Base-by-base conservation (phyloP, 1,140 invertebrate species). In the Drosophila busckii region DNA sequence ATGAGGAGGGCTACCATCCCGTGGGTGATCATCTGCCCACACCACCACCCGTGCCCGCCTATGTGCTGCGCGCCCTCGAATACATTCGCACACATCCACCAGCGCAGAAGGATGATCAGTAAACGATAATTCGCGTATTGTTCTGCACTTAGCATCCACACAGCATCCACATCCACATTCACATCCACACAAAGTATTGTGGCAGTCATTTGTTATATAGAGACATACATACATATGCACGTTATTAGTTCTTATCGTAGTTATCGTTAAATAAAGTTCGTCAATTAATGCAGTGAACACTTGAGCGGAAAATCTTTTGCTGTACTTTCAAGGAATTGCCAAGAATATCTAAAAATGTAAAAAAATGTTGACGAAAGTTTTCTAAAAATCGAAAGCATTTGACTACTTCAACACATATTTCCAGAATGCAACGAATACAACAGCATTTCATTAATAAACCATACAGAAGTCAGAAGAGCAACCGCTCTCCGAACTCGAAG, bases 1-100 rank as follows among this genome's bases (percentile, higher is more conserved):
- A 92, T 67, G 91, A 92, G 73, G 91, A 92, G 64, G 91, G 88
- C 8, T 89, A 87, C 61, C 87, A 87, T 59, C 89, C 90, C 8
- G 69, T 85, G 12, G 90, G 90, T 22, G 89, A 89, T 19, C 89
- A 90, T 75, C 58, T 90, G 31, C 89, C 89, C 8, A 89, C 88
- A 2, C 88, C 89, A 3, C 89, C 89, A n/a, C 88, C 83, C 17
- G 78, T 87, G 13, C 86, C 86, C 3, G 83, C 75, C 2, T 78
- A 85, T 26, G 68, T 87, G 23, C 56, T 86, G 28, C 76, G 78
- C 9, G 84, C 87, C 10, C 53, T 91, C 7, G 90, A 88, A 35
- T 90, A 89, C 70, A 87, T 90, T 55, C 89, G 89, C 48, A 88
- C 76, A 20, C 86, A 87, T 75, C 86, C 86, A 10, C 69, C 83